These are phyloP conservation scores for Euphonia xanthogaster DNA, from an alignment of 2,797 vertebrate genomes.

Conservation along the genomic window DNA sequence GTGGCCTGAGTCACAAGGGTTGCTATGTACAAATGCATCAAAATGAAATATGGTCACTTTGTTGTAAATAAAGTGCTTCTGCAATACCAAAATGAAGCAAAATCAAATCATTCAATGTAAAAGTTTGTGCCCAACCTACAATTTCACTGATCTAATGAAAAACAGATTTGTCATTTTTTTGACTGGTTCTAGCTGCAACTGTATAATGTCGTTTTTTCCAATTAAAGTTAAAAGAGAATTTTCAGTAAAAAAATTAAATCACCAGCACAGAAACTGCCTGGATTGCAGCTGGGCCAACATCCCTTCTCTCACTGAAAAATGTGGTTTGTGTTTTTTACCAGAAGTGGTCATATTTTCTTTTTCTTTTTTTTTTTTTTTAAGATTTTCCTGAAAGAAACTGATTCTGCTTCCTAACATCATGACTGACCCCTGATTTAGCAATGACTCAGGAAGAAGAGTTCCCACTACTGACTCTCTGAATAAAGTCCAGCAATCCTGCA, in stretches of 20 bases:
- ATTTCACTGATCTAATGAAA: background rate
- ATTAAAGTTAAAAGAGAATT: background rate
- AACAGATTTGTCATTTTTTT: background rate
- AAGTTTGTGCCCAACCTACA: background rate
- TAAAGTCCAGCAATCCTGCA: background rate
- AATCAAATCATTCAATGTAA: background rate
- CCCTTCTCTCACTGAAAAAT: background rate
- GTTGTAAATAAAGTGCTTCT: background rate
- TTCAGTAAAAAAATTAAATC: background rate
- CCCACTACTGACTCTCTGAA: background rate
- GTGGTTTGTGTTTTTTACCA: background rate
- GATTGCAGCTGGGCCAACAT: background rate
- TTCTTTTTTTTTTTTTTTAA: background rate
- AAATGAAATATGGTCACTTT: background rate
- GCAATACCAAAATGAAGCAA: background rate
- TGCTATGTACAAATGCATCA: background rate
- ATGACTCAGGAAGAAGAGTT: background rate
- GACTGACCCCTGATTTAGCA: background rate
- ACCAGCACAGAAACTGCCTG: background rate
- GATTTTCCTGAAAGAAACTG: background rate
- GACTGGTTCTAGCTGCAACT: background rate
- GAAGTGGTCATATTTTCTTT: background rate
- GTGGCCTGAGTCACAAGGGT: background rate
- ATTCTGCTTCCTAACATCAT: background rate
- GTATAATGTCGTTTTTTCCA: background rate